Percentiles rank a stretch among this genome's conserved stretches.
phyloP scores from a whole-genome alignment of 1,140 invertebrate genomes.

The Meloidogyne hapla region DNA sequence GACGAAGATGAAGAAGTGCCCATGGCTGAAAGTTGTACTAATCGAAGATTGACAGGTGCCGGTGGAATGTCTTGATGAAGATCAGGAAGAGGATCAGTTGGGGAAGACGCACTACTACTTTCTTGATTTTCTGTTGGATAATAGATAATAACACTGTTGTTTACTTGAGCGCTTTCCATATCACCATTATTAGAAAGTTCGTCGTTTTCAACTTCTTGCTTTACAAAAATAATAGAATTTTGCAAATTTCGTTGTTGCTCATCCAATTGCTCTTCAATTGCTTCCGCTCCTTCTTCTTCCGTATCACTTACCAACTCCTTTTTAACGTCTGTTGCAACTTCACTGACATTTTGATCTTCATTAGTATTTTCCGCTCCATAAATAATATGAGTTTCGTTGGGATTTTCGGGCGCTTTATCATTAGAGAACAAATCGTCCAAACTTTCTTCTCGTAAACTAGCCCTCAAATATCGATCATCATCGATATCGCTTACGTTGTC shows the following conservation, averaged over 20 bases:
- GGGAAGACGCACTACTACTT: neutral
- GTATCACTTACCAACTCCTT: neutral
- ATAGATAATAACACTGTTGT: neutral
- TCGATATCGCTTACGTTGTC: neutral
- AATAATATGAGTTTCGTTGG: neutral
- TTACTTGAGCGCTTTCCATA: neutral
- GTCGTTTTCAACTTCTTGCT: neutral
- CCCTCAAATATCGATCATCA: neutral
- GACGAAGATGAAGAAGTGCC: neutral
- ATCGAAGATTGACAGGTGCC: neutral
- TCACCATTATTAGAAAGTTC: neutral
- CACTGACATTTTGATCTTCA: neutral
- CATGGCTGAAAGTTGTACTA: neutral
- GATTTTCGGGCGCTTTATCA: neutral
- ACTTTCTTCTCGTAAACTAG: neutral
- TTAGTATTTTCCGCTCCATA: neutral
- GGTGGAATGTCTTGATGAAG: neutral
- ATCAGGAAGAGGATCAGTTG: neutral
- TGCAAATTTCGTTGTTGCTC: neutral
- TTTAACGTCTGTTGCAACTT: neutral
- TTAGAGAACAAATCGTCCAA: neutral
- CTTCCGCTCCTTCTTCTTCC: neutral
- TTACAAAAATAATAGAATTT: neutral
- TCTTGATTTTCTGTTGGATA: neutral
- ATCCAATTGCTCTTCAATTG: neutral